Evolutionary conservation across 1,140 invertebrate genomes (phyloP).

Genomic region (Lasioglossum baleicum): DNA sequence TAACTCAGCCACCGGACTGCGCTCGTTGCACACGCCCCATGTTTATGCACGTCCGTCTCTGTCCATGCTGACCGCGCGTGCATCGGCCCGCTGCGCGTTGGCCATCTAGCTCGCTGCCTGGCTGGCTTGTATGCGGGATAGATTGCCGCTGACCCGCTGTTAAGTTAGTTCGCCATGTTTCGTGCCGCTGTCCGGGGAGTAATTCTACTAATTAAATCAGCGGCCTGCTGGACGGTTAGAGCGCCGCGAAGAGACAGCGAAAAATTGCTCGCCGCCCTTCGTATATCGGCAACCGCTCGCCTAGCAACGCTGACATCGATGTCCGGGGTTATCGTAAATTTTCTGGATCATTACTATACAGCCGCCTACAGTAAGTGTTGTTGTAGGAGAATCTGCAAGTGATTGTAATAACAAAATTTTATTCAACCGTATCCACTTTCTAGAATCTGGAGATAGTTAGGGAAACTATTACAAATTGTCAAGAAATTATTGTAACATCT

Average conservation of each 20-base stretch:
- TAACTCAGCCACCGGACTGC: slow-evolving; percentile 30
- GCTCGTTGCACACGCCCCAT: background rate
- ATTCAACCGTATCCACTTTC: no score
- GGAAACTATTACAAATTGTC: no score
- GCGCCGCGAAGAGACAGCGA: slow-evolving; percentile 25
- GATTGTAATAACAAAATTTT: no score
- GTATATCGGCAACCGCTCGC: background rate
- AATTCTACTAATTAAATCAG: slow-evolving; percentile 64
- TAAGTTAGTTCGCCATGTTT: slow-evolving; percentile 63
- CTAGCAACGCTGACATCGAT: no score
- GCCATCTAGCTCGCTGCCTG: no score
- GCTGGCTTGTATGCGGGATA: slow-evolving; percentile 37
- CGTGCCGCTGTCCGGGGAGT: slow-evolving; percentile 47
- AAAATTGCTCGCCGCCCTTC: slow-evolving; percentile 34
- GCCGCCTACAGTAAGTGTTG: no score
- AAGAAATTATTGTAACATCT: no score
- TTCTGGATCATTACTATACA: no score
- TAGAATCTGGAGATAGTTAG: no score
- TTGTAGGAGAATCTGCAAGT: no score
- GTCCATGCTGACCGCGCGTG: slow-evolving; percentile 14
- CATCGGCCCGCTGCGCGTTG: background rate
- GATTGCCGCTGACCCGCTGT: slow-evolving; percentile 60
- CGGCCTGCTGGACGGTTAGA: background rate
- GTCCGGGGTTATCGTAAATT: no score
- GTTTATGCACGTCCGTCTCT: slow-evolving; percentile 23